Evolutionary conservation across 1,140 invertebrate species (phyloP), one percentile per base, ranked within the genome.

Genomic region (Hetaerina americana): DNA sequence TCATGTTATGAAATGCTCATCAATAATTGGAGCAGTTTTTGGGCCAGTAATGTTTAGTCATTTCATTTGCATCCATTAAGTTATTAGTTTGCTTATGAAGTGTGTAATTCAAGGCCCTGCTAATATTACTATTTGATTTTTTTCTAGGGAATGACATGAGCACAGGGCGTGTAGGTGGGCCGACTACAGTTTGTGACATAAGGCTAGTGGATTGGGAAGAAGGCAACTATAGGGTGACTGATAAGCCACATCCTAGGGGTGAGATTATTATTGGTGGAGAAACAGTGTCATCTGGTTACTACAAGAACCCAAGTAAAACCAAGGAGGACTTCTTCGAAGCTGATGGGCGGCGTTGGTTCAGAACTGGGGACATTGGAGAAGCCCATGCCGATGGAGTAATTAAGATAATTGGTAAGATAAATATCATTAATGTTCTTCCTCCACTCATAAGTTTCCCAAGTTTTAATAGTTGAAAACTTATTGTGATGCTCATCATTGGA

Each of bases 281-380:
- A 18, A 93, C 93, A 78, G 90, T 99, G 68, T 93, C 95, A 0
- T 82, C 89, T 68, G 97, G 97, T 15, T 99, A 99, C 81, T 99
- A 94, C 82, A 96, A 96, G 80, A 88, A 96, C 72, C 85, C 89
- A 5, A 89, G 91, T 66, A 94, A 95, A 82, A 95, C 95, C 0
- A 86, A 88, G 69, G 95, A 98, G 80, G 95, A 97, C 75, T 99
- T 97, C 83, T 89, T 90, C 71, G 87, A 90, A 70, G 87, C 88
- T 75, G 86, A 92, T 76, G 93, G 92, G 0, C 87, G 85, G 74
- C 83, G 91, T 72, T 97, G 95, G 92, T 99, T 99, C 82, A 90
- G 89, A 76, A 96, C 95, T 68, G 97, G 97, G 3, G 97, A 99
- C 82, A 95, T 99, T 83, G 96, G 92, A 8, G 94, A 97, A 85